Evolutionary conservation across 2,888 invertebrate species (phyloP), one percentile per base, ranked within the genome.

Genomic region (Tigriopus californicus): DNA sequence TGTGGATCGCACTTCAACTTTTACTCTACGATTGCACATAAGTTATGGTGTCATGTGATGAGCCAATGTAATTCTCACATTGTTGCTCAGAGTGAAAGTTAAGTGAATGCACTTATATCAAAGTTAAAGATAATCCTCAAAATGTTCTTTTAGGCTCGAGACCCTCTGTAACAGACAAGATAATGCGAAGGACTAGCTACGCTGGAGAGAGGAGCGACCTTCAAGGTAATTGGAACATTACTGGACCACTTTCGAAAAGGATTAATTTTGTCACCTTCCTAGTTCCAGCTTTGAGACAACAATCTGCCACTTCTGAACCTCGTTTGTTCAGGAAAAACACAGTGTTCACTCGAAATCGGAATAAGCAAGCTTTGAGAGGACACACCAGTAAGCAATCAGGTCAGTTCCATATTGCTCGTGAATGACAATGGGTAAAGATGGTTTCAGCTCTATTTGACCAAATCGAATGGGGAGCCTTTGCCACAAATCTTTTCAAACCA

Each of bases 111-210:
- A 33, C 3, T 33, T 3, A 5, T 33, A 5, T 33, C 3, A 3
- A 8, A 33, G 33, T 33, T n/a, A n/a, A n/a, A n/a, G n/a, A n/a
- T n/a, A n/a, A n/a, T 33, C 33, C 33, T 33, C 8, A 8, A 8
- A 33, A 33, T 8, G 3, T 5, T 44, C 10, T 44, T 49, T 11
- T 11, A 49, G 49, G 49, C 22, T 15, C 49, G 22, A 49, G 49
- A 22, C 49, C 62, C 65, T 59, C 60, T 61, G 46, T 58, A 64
- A 12, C 61, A 64, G 24, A 65, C 65, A 48, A 65, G 64, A 58
- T 64, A 63, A 53, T 61, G 61, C 10, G 64, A 63, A 52, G 62
- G 61, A 58, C 41, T 41, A 51, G 54, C 61, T 51, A 56, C 41
- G 15, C 48, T 5, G 49, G 49, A 3, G 56, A 56, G 33, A 33